A percentile compares a stretch with the other conserved stretches of the same genome.
Conservation (phyloP, 2,113 vertebrate species). For the Platycercus adscitus region DNA sequence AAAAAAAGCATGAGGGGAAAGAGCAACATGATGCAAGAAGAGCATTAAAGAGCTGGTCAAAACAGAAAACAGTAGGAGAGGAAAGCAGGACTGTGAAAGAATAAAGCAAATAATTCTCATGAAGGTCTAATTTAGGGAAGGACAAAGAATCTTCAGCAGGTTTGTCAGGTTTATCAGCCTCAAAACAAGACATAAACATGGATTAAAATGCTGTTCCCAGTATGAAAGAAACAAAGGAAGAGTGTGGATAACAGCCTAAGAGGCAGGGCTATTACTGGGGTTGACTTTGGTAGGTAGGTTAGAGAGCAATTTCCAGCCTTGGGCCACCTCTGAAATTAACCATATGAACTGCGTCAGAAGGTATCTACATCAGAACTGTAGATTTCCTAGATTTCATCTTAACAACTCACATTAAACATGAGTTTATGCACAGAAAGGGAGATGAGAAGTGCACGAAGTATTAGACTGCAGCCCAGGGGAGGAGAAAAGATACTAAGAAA, state of each 20-base stretch:
- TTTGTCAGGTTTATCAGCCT: not conserved
- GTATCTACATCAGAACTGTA: not conserved
- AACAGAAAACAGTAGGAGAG: not conserved
- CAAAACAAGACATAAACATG: not conserved
- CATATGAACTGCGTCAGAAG: not conserved
- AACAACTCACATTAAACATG: not conserved
- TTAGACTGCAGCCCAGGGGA: not conserved
- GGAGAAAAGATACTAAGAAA: not conserved
- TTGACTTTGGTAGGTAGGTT: not conserved
- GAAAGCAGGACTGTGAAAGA: not conserved
- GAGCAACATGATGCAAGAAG: not conserved
- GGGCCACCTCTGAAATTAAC: not conserved
- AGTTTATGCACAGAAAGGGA: not conserved
- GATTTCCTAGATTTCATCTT: not conserved
- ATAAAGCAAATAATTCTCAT: not conserved
- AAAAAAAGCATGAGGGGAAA: not conserved
- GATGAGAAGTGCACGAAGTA: not conserved
- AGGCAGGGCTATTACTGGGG: not conserved
- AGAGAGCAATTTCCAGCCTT: not conserved
- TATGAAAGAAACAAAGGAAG: not conserved
- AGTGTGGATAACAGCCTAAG: not conserved
- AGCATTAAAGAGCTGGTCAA: not conserved
- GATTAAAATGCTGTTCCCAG: not conserved
- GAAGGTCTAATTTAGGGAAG: not conserved
- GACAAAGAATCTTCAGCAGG: not conserved